Evolutionary conservation across 2,888 invertebrate species (phyloP), one percentile per base, ranked within the genome.

Genomic region (Baronia brevicornis): DNA sequence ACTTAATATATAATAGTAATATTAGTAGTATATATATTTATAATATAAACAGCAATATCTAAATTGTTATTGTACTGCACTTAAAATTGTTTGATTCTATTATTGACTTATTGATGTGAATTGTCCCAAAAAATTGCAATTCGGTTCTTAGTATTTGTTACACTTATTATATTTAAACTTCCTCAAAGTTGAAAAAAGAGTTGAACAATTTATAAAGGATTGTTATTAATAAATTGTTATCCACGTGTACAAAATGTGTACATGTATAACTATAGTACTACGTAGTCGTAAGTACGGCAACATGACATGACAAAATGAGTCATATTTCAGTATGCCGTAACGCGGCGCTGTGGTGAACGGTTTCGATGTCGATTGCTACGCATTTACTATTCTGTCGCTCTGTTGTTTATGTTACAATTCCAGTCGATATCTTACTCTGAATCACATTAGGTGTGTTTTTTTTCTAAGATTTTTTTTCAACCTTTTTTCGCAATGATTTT

Each of bases 291-390:
- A 14, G 27, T 7, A 27, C 29, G 26, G 26, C 21, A 33, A 38
- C 31, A 30, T 31, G 34, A 38, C 38, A 34, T 24, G 26, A 33
- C 33, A 30, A 33, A 38, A 30, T 38, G 33, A 27, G 33, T 30
- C 38, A 33, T 34, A 29, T 33, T 28, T 34, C 29, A 30, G 23
- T 25, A 25, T 28, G 33, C 22, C 15, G 18, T 20, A 25, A 21
- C 27, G 31, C 23, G 21, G 13, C 36, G 27, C 25, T n/a, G n/a
- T n/a, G 36, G 27, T 22, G 27, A 31, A 31, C 36, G 27, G 18
- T 23, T 31, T 14, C 19, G 27, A 27, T 36, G 28, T 36, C 27
- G 31, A 36, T 31, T 36, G 31, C 36, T 27, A 31, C 31, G 26
- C 27, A 23, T 31, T 33, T 34, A 33, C 29, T 27, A 30, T 30